Evolutionary conservation across 2,888 invertebrate species (phyloP).

Genomic region (Lamproptera curius): DNA sequence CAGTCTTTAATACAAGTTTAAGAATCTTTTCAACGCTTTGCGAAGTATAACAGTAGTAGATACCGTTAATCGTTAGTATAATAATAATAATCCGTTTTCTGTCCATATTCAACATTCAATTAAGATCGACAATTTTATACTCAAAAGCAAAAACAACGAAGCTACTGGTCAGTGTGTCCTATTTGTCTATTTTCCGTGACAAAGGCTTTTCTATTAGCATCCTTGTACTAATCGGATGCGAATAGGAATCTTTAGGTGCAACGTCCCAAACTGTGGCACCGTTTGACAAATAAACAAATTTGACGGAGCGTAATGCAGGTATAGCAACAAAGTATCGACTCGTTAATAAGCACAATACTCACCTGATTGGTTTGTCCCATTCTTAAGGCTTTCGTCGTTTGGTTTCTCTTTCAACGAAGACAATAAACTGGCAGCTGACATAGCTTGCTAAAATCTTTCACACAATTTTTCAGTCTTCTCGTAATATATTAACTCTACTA

Average conservation of each 20-base stretch:
- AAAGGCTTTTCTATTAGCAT: background rate
- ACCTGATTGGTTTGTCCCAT: constrained; percentile 67
- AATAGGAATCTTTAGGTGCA: constrained; percentile 2
- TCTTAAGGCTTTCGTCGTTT: constrained; percentile 60
- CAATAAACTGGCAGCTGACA: constrained; percentile 76
- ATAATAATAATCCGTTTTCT: too few species aligned
- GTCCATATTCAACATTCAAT: too few species aligned
- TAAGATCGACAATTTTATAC: too few species aligned
- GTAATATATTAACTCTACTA: constrained; percentile 72
- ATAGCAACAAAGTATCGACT: constrained; percentile 8
- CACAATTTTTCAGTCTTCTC: constrained; percentile 73
- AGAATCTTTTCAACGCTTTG: background rate
- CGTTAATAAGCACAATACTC: constrained; percentile 29
- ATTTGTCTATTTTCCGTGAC: background rate
- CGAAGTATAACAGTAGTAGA: background rate
- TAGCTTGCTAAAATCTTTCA: constrained; percentile 62
- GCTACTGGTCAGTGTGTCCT: background rate
- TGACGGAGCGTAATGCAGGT: constrained; percentile 9
- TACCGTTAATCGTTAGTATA: background rate
- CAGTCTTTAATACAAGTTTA: background rate
- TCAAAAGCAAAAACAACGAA: too few species aligned
- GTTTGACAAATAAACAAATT: constrained; percentile 5
- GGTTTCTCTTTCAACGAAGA: constrained; percentile 73
- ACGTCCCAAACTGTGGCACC: background rate
- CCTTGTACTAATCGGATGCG: constrained; percentile 2